These are phyloP conservation scores for Hypotaenidia philippensis DNA, from an alignment of 2,797 vertebrate genomes.

Conservation along the genomic window DNA sequence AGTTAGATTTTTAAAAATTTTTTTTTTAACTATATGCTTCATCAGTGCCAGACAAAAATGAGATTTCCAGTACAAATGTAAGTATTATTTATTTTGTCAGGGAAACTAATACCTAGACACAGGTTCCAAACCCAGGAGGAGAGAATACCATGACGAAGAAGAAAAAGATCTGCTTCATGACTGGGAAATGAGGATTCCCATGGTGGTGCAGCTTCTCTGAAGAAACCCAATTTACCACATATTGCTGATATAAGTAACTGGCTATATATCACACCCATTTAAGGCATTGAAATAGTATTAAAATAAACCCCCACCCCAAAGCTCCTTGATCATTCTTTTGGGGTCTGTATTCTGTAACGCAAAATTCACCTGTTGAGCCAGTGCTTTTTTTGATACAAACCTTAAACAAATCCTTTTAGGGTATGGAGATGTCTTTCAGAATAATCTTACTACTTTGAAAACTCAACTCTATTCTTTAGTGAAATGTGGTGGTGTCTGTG, in stretches of 20 bases:
- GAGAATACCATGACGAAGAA: neutral
- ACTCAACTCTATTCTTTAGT: neutral
- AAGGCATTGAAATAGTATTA: neutral
- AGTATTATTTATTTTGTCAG: neutral
- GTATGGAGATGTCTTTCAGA: neutral
- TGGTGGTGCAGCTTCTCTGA: neutral
- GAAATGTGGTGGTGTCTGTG: neutral
- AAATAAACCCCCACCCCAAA: neutral
- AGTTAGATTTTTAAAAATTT: neutral
- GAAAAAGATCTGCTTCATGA: neutral
- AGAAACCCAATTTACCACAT: neutral
- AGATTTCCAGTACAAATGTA: too few species aligned
- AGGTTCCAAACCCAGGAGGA: neutral
- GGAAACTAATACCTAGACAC: neutral
- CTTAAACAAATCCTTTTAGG: neutral
- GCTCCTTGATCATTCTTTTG: neutral
- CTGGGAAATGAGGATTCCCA: neutral
- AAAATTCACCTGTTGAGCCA: neutral
- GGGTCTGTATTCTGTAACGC: neutral
- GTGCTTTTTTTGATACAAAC: neutral
- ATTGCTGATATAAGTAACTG: neutral
- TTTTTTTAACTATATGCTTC: too few species aligned
- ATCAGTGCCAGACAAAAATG: too few species aligned
- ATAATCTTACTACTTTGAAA: neutral
- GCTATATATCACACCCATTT: neutral